Percentiles rank a stretch among this genome's conserved stretches.
These are phyloP conservation scores for Cyclargus thomasi DNA, from an alignment of 1,140 invertebrate species.

Conservation along the genomic window DNA sequence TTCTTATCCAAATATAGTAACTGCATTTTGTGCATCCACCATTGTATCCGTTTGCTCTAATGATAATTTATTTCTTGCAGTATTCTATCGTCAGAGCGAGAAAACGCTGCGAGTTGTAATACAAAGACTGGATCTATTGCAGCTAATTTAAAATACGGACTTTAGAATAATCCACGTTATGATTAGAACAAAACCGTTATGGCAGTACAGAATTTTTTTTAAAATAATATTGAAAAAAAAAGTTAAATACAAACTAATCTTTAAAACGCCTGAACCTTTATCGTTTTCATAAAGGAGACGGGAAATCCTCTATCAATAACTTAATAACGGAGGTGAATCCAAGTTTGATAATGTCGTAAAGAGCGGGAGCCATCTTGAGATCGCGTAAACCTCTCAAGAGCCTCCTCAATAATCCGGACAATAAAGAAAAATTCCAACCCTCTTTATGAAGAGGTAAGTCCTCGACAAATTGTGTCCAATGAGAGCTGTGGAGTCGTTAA, in stretches of 20 bases:
- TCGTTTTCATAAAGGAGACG: slow-evolving; percentile 27
- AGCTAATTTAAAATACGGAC: background rate
- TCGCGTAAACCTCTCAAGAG: slow-evolving; percentile 66
- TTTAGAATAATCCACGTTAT: no score
- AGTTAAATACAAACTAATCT: background rate
- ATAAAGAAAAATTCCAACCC: slow-evolving; percentile 74
- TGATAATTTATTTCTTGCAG: slow-evolving; percentile 60
- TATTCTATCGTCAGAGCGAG: slow-evolving; percentile 37
- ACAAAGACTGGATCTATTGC: slow-evolving; percentile 28
- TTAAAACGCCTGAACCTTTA: slow-evolving; percentile 21
- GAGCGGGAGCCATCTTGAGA: slow-evolving; percentile 63
- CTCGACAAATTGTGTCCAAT: slow-evolving; percentile 65
- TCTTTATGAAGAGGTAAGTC: slow-evolving; percentile 74
- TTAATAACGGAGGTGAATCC: slow-evolving; percentile 67
- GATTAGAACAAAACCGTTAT: no score
- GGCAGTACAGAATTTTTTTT: no score
- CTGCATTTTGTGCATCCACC: slow-evolving; percentile 39
- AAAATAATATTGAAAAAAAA: no score
- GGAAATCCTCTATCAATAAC: slow-evolving; percentile 49
- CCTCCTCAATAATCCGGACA: slow-evolving; percentile 68
- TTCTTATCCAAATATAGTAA: slow-evolving; percentile 30
- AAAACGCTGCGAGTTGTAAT: slow-evolving; percentile 30
- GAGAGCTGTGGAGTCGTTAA: slow-evolving; percentile 35
- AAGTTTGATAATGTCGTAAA: slow-evolving; percentile 69
- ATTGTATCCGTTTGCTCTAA: slow-evolving; percentile 57